Conservation (phyloP, 2,113 vertebrate species). For the Fulmarus glacialis region DNA sequence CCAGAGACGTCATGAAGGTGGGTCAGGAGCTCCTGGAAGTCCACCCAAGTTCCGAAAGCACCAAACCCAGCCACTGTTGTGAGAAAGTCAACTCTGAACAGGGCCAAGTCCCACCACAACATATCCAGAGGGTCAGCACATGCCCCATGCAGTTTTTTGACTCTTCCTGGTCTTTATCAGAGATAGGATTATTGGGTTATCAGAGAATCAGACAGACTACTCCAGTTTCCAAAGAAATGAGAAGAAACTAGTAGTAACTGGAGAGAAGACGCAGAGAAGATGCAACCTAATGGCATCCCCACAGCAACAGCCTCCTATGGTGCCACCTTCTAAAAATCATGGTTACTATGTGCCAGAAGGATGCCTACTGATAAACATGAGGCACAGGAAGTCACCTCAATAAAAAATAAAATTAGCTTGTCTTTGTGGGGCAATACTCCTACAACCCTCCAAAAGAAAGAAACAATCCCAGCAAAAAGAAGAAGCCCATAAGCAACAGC, state of each 20-base stretch:
- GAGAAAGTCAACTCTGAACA: neutral
- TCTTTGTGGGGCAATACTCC: neutral
- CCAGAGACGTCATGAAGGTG: neutral
- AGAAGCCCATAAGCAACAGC: neutral
- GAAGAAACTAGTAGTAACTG: neutral
- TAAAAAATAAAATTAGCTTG: neutral
- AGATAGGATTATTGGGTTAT: neutral
- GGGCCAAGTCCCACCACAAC: neutral
- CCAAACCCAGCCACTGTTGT: neutral
- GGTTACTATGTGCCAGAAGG: neutral
- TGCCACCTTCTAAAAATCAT: neutral
- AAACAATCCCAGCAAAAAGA: neutral
- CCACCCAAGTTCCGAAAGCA: neutral
- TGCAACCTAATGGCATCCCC: neutral
- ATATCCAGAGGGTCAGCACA: neutral
- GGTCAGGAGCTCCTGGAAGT: neutral
- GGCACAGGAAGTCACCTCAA: rapidly evolving
- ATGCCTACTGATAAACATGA: neutral
- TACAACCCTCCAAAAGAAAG: neutral
- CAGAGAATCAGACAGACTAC: neutral
- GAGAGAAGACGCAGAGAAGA: neutral
- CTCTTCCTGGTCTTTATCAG: neutral
- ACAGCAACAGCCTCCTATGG: neutral
- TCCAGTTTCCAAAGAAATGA: neutral
- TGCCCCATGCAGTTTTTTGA: neutral